Conservation (phyloP, 2,888 invertebrate genomes). For the Xanthorhoe spadicearia region DNA sequence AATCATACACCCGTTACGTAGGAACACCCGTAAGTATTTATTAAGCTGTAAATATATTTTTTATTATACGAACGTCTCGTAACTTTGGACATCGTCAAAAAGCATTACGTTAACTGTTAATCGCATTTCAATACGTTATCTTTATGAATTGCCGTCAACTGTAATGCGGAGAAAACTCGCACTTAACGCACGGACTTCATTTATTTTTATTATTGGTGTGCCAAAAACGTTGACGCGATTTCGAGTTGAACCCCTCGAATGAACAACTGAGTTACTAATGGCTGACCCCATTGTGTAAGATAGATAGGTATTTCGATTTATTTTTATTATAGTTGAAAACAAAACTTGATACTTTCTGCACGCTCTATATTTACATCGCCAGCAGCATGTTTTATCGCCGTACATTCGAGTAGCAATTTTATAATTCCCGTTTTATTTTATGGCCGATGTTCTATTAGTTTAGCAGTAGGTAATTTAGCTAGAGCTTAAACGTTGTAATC, state of each 20-base stretch:
- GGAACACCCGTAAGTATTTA: slow-evolving; percentile 61
- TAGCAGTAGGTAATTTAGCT: slow-evolving; percentile 45
- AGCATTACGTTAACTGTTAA: slow-evolving; percentile 70
- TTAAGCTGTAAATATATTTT: slow-evolving; percentile 65
- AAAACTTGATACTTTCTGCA: slow-evolving; percentile 23
- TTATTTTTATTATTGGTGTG: slow-evolving; percentile 64
- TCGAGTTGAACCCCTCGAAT: slow-evolving; percentile 35
- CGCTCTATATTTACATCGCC: slow-evolving; percentile 15
- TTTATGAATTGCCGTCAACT: slow-evolving; percentile 65
- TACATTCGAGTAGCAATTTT: slow-evolving; percentile 23
- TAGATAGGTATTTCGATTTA: slow-evolving; percentile 37
- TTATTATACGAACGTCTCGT: slow-evolving; percentile 64
- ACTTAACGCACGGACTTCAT: slow-evolving; percentile 51
- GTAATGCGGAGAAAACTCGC: slow-evolving; percentile 65
- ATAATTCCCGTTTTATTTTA: slow-evolving; percentile 28
- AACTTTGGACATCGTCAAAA: slow-evolving; percentile 66
- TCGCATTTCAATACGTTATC: slow-evolving; percentile 68
- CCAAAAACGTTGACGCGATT: slow-evolving; percentile 54
- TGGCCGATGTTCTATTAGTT: slow-evolving; percentile 30
- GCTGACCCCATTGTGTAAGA: slow-evolving; percentile 35
- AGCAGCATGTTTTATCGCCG: slow-evolving; percentile 18
- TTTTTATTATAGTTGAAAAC: slow-evolving; percentile 27
- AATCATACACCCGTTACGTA: slow-evolving; percentile 47
- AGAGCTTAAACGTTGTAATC: slow-evolving; percentile 56
- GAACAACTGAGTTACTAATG: slow-evolving; percentile 38